Conservation (phyloP, 2,113 vertebrate species). For the Lates calcarifer region DNA sequence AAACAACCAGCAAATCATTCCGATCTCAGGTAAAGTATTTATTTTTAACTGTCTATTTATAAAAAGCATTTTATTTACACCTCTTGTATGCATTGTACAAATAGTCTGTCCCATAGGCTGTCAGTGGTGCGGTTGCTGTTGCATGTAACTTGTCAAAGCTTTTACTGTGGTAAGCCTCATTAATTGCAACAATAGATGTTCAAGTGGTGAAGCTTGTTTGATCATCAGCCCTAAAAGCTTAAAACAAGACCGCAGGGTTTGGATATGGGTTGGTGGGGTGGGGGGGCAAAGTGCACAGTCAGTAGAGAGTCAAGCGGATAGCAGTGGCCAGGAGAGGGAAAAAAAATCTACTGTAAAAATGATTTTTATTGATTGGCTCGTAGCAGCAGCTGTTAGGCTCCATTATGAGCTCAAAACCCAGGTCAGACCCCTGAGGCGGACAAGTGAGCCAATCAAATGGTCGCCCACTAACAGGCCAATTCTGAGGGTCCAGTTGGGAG, state of each 20-base stretch:
- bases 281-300: conserved; percentile 50
- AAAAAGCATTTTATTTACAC: not conserved
- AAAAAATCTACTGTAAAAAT: conserved; percentile 77
- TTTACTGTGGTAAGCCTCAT: conserved; percentile 64
- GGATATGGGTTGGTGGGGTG: conserved; percentile 69
- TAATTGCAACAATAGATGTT: conserved; percentile 74
- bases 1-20: conserved; percentile 1
- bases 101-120: conserved; percentile 2
- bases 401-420: conserved; percentile 77
- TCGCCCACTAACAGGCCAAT: conserved; percentile 44
- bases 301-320: conserved; percentile 35
- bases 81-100: not conserved
- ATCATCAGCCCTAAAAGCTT: conserved; percentile 80
- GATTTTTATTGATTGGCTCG: conserved; percentile 84
- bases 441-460: conserved; percentile 69
- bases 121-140: conserved; percentile 41
- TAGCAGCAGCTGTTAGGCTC: conserved; percentile 80
- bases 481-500: conserved; percentile 65
- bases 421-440: conserved; percentile 71
- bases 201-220: conserved; percentile 73
- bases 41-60: not conserved
- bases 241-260: conserved; percentile 85
- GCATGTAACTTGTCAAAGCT: conserved; percentile 66
- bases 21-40: conserved; percentile 56
- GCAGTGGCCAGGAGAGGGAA: conserved; percentile 65